phyloP scores from a whole-genome alignment of 2,888 invertebrate genomes.

The Metellina segmentata region DNA sequence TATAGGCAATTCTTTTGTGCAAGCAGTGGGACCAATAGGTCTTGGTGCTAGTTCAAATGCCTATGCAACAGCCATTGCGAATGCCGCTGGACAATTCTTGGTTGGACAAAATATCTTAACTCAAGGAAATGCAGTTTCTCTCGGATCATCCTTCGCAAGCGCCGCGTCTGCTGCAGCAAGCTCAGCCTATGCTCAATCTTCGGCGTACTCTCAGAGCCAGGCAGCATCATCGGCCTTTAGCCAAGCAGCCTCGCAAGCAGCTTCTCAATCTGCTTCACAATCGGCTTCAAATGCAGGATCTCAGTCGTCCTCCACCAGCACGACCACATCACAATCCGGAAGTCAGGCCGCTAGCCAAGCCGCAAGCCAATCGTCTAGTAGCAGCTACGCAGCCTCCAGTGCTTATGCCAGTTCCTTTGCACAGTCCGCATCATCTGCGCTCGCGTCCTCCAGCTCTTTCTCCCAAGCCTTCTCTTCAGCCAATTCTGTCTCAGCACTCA shows the following conservation, averaged over 20 bases:
- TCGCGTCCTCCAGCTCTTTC: slow-evolving; percentile 24
- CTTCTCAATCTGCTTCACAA: not conserved
- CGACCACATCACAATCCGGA: not conserved
- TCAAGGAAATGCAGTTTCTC: not conserved
- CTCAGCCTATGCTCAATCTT: not conserved
- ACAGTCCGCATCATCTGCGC: slow-evolving; percentile 7
- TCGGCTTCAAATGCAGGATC: not conserved
- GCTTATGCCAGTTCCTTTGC: slow-evolving; percentile 1
- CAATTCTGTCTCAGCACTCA: slow-evolving; percentile 6
- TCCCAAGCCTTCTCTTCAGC: slow-evolving; percentile 23
- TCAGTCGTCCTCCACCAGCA: not conserved
- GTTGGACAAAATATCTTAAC: not conserved
- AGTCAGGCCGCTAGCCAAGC: slow-evolving; percentile 12
- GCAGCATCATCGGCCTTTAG: too few relatives aligned
- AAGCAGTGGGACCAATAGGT: slow-evolving; percentile 6
- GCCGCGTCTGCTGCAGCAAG: not conserved
- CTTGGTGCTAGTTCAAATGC: slow-evolving; percentile 2
- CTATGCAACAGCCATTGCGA: slow-evolving; percentile 21
- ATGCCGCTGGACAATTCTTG: slow-evolving; percentile 1
- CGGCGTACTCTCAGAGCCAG: not conserved
- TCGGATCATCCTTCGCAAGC: not conserved
- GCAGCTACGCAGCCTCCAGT: slow-evolving; percentile 2
- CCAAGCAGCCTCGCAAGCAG: not conserved
- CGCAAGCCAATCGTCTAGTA: not conserved
- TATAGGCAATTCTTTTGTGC: not conserved